These are phyloP conservation scores for Campodea augens DNA, from an alignment of 1,140 invertebrate genomes.

Conservation along the genomic window DNA sequence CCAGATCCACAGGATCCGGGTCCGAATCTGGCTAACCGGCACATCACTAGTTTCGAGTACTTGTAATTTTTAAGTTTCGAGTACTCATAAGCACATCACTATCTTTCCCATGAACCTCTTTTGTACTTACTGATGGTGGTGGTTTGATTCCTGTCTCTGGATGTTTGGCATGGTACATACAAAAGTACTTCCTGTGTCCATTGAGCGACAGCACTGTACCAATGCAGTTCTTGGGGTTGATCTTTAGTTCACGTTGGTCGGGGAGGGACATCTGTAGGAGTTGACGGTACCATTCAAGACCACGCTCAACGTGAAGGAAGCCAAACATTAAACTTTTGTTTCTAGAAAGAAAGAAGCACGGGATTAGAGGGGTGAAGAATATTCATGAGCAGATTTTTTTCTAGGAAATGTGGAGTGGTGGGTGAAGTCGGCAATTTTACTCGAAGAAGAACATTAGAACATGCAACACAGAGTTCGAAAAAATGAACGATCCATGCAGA, in stretches of 20 bases:
- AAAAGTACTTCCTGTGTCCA: constrained; percentile 91
- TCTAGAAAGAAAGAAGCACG: constrained; percentile 32
- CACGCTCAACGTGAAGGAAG: constrained; percentile 76
- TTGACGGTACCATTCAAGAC: constrained; percentile 77
- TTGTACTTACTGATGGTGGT: background rate
- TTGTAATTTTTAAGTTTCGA: too few species aligned
- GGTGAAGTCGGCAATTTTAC: too few species aligned
- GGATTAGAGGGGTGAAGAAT: too few species aligned
- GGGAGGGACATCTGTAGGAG: constrained; percentile 65
- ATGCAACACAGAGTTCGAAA: too few species aligned
- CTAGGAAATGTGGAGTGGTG: too few species aligned
- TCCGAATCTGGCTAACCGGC: too few species aligned
- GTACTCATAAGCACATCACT: too few species aligned
- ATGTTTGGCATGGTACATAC: constrained; percentile 94
- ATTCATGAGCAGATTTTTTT: too few species aligned
- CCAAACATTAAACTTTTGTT: constrained; percentile 86
- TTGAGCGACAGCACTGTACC: constrained; percentile 92
- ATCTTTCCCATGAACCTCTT: constrained; percentile 13
- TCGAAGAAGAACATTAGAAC: too few species aligned
- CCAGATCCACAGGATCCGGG: too few species aligned
- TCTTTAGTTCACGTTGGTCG: constrained; percentile 59
- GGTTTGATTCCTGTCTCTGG: constrained; percentile 25
- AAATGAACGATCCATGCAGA: too few species aligned
- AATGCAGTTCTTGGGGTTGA: constrained; percentile 91
- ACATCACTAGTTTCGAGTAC: too few species aligned